Conservation (phyloP, 2,113 vertebrate genomes). For the Trematomus loennbergii region DNA sequence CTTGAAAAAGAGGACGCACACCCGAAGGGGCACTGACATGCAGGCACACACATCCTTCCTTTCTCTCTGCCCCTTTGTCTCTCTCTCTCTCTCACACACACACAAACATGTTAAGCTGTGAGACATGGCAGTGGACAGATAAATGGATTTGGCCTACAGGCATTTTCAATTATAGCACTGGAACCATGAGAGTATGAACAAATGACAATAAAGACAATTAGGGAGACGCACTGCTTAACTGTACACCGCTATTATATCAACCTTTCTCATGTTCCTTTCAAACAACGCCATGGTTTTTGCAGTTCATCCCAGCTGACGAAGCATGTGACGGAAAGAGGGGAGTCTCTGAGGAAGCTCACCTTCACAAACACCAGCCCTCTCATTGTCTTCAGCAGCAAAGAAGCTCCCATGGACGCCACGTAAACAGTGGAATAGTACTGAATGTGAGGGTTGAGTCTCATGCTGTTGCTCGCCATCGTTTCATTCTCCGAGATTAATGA, state of each 20-base stretch:
- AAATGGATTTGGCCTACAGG: slow-evolving; percentile 78
- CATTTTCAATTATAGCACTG: slow-evolving; percentile 70
- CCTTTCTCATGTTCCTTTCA: slow-evolving; percentile 13
- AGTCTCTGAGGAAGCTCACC: slow-evolving; percentile 66
- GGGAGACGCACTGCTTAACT: slow-evolving; percentile 38
- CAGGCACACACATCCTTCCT: not conserved
- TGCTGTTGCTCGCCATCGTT: slow-evolving; percentile 79
- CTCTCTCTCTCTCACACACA: slow-evolving; percentile 4
- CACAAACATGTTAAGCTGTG: slow-evolving; percentile 36
- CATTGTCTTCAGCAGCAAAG: slow-evolving; percentile 83
- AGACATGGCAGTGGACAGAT: slow-evolving; percentile 64
- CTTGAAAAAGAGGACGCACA: slow-evolving; percentile 57
- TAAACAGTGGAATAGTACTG: slow-evolving; percentile 85
- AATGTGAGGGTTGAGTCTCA: slow-evolving; percentile 85
- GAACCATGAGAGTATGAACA: slow-evolving; percentile 52
- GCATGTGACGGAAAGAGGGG: not conserved
- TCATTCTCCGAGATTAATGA: slow-evolving; percentile 80
- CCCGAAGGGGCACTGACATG: slow-evolving; percentile 57
- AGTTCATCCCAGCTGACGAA: slow-evolving; percentile 33
- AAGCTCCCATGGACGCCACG: slow-evolving; percentile 80
- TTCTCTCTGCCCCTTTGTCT: slow-evolving; percentile 15
- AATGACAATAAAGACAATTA: slow-evolving; percentile 66
- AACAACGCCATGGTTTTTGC: not conserved
- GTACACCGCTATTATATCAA: slow-evolving; percentile 12
- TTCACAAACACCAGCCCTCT: slow-evolving; percentile 86